Base-by-base conservation (phyloP, 2,888 invertebrate species). In the Nephrocerus scutellatus region DNA sequence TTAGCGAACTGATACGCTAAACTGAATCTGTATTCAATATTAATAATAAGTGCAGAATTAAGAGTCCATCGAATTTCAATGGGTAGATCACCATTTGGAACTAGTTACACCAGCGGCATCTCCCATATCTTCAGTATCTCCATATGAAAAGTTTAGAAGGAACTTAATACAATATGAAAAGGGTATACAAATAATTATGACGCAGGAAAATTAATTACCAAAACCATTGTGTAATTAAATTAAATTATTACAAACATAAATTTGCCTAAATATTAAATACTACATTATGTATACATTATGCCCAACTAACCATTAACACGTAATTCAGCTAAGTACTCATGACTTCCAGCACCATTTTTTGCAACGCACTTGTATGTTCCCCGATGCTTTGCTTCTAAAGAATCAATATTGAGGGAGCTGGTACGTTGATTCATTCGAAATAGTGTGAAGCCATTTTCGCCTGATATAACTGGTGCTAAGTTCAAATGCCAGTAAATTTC, bases 351-450 rank as follows among this genome's bases (percentile, higher is more conserved):
- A 57, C 68, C 72, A 68, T 86, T 86, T 50, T 72, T 74, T 16
- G 84, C 86, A 38, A 77, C 74, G 60, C 87, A 87, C 26, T 82
- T 83, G 58, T 84, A 87, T 60, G 78, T 74, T 41, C 85, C 85
- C 49, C 79, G 78, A 62, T 85, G 84, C 39, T 74, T 72, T 26
- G 77, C 79, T 41, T 76, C 76, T 29, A 83, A 74, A n/a, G 80
- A 74, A 34, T 73, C 73, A 46, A 79, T 76, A 47, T 67, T 73
- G 34, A 76, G 51, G 15, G 73, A 68, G 50, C 72, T 66, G 36
- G 66, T 60, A 15, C 68, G 60, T 23, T 63, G 51, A 55, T 71
- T 67, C 40, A 64, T 48, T 15, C 63, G 59, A 30, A 55, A 55
- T 15, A 68, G 30, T 5, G 63, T 68, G 41, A 73, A 66, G 30